These are phyloP conservation scores for Heteromormyrus szaboi DNA, from an alignment of 2,797 vertebrate genomes.

Conservation along the genomic window DNA sequence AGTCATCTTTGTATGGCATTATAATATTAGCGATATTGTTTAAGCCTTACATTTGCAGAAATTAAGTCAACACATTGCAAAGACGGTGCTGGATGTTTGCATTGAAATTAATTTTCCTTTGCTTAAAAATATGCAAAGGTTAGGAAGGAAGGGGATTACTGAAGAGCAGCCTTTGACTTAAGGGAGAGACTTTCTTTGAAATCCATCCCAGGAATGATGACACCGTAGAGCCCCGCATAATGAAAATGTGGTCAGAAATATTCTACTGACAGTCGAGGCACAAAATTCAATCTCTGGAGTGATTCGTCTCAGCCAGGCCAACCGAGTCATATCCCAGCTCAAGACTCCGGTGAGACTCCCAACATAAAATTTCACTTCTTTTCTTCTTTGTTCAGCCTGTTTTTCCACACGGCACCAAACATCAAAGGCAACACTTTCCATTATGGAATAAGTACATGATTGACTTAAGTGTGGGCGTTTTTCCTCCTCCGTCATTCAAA, in stretches of 20 bases:
- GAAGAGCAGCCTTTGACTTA: neutral
- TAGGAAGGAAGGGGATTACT: neutral
- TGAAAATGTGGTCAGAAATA: constrained; percentile 11
- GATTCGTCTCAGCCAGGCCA: neutral
- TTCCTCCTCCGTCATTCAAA: neutral
- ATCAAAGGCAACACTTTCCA: neutral
- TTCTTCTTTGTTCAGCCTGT: neutral
- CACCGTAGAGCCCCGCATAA: neutral
- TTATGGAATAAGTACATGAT: neutral
- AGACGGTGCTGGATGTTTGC: neutral
- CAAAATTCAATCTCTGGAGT: neutral
- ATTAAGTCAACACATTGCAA: neutral
- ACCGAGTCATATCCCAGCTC: neutral
- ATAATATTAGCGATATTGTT: constrained; percentile 3
- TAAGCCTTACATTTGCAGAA: neutral
- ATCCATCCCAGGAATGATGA: constrained; percentile 9
- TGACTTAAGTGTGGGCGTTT: neutral
- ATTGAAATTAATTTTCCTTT: constrained; percentile 8
- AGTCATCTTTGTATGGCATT: neutral
- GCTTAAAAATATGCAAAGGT: constrained; percentile 11
- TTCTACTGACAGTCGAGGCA: neutral
- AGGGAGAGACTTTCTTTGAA: neutral
- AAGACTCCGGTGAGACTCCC: neutral
- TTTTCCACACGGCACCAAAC: neutral
- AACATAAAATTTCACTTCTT: neutral